Base-by-base conservation (phyloP, 2,797 vertebrate species). In the Melanotaenia trifasciata region DNA sequence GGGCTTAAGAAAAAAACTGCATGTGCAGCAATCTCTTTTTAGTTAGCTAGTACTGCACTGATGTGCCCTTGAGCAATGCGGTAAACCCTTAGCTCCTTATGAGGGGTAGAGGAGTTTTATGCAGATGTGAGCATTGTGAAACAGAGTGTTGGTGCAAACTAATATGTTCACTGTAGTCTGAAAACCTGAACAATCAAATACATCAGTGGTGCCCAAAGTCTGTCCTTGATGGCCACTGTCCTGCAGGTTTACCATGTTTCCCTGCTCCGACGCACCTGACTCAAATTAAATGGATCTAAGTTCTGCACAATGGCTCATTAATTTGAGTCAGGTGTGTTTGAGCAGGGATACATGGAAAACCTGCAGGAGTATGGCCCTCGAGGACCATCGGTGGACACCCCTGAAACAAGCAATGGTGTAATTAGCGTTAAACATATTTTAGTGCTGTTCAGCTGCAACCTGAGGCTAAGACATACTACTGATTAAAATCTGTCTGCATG, bases 41-140 rank as follows among this genome's bases (percentile, higher is more conserved):
- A 20, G 22, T 61, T 45, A 36, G 40, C 35, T 2, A 0, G 16
- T 20, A 33, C 67, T 51, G 80, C 47, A 54, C 62, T 62, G 78
- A 84, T 11, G 81, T 78, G 24, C 59, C 85, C 80, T 83, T 74
- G 51, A 86, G 85, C 78, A 76, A 76, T 70, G 80, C 51, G 13
- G 59, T 64, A 62, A 73, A 73, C 33, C 58, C 35, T 74, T 24
- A 32, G 61, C 62, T 58, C 68, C 65, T 79, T 36, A 5, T 14
- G 26, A 20, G 43, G 24, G 62, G 64, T 32, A 45, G 40, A 43
- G 10, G 32, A 63, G 12, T 16, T 26, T n/a, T 16, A 7, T 57
- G 2, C 24, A 61, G 47, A 62, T 28, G 16, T 45, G 56, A 53
- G 35, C 12, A 2, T 8, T 26, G 2, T 33, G 30, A 18, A 45